Evolutionary conservation across 2,113 vertebrate species (phyloP), one percentile per base, ranked within the genome.

Genomic region (Sander lucioperca): DNA sequence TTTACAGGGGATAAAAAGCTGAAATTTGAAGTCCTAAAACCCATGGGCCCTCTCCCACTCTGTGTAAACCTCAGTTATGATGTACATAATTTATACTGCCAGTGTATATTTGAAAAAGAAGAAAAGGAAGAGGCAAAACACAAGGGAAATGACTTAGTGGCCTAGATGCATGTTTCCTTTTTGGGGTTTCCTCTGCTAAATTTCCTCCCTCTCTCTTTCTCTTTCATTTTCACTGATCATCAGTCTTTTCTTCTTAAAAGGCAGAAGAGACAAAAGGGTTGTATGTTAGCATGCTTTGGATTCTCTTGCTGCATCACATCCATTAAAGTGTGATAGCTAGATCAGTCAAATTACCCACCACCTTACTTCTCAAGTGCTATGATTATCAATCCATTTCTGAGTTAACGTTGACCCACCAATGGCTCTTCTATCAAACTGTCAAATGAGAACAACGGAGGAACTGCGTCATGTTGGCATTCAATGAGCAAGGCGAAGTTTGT

Each of bases 21-120:
- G 63, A 92, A 93, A 93, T 94, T 85, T 83, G 85, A 50, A 79
- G 80, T 84, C 84, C 86, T 86, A 87, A 88, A 89, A 77, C 86
- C 75, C 91, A 72, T 53, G 80, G 75, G 88, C 70, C 74, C 64
- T 71, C 80, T 86, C 83, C 80, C 78, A 84, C 87, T 86, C 75
- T 73, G 68, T 83, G 86, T 92, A 79, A 90, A 92, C 85, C 76
- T 77, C 71, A 73, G 48, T 79, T 84, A 89, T 88, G 88, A 94
- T 93, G 92, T 95, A 85, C 91, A 94, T 95, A 91, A 95, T 94
- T 93, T 91, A 94, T 91, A 86, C 88, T 89, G 89, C 91, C 86
- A 89, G 89, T 87, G 80, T 92, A 84, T 88, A 88, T 91, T 93
- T 89, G 74, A 78, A 84, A 79, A 88, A 85, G 86, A 74, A 73